These are phyloP conservation scores for Fabriciana adippe DNA, from an alignment of 2,888 invertebrate species.

Conservation along the genomic window DNA sequence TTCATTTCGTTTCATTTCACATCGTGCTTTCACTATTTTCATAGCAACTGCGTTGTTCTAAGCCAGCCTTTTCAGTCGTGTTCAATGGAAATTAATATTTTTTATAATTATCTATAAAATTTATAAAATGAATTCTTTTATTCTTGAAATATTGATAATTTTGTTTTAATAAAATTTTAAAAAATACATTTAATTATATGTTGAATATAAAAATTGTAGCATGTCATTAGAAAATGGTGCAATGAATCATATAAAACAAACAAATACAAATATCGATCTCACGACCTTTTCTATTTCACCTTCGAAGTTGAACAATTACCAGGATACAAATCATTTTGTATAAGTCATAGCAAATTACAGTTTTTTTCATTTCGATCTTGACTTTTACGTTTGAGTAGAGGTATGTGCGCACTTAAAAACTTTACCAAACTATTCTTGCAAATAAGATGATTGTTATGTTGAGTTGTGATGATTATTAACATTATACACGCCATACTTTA, in stretches of 20 bases:
- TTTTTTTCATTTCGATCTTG: background rate
- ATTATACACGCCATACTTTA: conserved; percentile 15
- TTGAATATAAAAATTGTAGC: no score
- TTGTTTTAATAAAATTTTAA: background rate
- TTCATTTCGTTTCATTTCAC: conserved; percentile 29
- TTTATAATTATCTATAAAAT: background rate
- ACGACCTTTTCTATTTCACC: conserved; percentile 14
- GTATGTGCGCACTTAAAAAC: conserved; percentile 1
- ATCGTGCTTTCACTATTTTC: conserved; percentile 21
- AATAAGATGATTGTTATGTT: background rate
- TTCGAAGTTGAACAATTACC: conserved; percentile 18
- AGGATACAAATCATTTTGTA: conserved; percentile 2
- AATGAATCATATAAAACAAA: background rate
- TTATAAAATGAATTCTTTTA: background rate
- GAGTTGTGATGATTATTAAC: background rate
- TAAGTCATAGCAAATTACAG: background rate
- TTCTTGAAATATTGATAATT: background rate
- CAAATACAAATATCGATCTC: conserved; percentile 6
- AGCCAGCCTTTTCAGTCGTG: conserved; percentile 11
- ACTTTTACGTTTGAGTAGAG: background rate
- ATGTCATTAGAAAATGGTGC: background rate
- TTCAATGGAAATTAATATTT: conserved; percentile 3
- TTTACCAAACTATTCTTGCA: conserved; percentile 6
- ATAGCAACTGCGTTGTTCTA: conserved; percentile 24
- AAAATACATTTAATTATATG: background rate